Conservation (phyloP, 1,140 invertebrate species). For the Helicoverpa armigera region DNA sequence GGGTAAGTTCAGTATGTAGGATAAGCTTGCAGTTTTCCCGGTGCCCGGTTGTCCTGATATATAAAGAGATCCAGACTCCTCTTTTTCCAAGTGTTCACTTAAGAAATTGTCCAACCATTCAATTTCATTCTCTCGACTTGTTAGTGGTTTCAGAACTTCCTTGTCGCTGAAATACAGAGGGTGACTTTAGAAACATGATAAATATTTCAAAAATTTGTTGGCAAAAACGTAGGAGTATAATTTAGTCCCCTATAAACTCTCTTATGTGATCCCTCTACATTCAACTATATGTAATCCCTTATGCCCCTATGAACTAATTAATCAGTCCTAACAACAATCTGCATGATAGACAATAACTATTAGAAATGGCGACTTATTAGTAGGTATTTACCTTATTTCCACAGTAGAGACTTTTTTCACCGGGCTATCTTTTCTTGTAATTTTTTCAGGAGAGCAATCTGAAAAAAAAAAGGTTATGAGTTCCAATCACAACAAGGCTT, state of each 20-base stretch:
- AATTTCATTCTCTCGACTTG: slow-evolving; percentile 93
- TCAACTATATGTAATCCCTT: no score
- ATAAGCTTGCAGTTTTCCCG: slow-evolving; percentile 97
- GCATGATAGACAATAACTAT: no score
- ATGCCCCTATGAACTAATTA: no score
- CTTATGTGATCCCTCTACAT: no score
- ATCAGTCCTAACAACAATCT: no score
- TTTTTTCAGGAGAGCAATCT: slow-evolving; percentile 53
- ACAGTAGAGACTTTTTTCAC: neutral
- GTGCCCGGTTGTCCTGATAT: slow-evolving; percentile 98
- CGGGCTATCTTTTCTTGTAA: slow-evolving; percentile 35
- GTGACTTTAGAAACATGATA: neutral
- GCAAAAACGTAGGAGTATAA: no score
- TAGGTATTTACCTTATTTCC: slow-evolving; percentile 5
- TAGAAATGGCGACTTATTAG: neutral
- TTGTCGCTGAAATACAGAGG: slow-evolving; percentile 38
- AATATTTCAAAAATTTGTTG: neutral
- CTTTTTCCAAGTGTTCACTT: slow-evolving; percentile 88
- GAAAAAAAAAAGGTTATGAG: slow-evolving; percentile 14
- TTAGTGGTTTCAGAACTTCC: slow-evolving; percentile 82
- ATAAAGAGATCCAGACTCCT: slow-evolving; percentile 94
- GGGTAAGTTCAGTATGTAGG: slow-evolving; percentile 89
- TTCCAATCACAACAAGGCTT: neutral
- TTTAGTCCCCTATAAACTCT: no score
- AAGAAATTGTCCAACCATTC: slow-evolving; percentile 91